phyloP scores from a whole-genome alignment of 2,797 vertebrate genomes.

The Crax fasciolata region DNA sequence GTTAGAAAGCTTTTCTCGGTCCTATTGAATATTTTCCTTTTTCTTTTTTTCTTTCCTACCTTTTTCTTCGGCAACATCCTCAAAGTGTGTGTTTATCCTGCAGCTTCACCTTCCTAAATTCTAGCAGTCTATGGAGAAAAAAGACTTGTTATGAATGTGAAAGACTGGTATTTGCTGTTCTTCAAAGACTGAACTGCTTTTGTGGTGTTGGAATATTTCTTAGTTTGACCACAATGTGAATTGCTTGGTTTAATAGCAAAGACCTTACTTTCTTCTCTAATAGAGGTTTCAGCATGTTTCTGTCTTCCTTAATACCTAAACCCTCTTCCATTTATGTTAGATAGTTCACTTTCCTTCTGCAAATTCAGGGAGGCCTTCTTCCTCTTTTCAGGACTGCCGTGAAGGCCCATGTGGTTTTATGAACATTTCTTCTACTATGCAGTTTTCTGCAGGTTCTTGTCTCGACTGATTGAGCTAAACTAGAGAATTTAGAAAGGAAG shows the following conservation, averaged over 20 bases:
- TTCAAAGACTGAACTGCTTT: neutral
- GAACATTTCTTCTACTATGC: neutral
- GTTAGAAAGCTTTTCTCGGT: neutral
- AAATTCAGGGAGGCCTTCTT: neutral
- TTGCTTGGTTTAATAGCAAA: neutral
- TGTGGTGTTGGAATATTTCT: neutral
- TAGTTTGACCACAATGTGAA: neutral
- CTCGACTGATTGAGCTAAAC: neutral
- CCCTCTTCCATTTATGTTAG: neutral
- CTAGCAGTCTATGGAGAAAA: neutral
- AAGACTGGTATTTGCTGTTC: neutral
- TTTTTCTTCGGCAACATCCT: neutral
- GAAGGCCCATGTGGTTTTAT: neutral
- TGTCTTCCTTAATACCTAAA: neutral
- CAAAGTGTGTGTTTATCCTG: fast-evolving
- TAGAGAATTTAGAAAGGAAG: neutral
- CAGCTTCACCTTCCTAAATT: neutral
- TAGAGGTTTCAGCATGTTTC: neutral
- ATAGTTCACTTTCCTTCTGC: neutral
- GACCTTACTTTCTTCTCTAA: neutral
- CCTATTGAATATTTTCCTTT: neutral
- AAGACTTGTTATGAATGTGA: neutral
- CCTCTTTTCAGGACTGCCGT: neutral
- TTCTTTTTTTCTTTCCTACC: neutral
- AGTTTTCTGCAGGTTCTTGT: neutral